Conservation (phyloP, 2,888 invertebrate species). For the Gandaritis pyraliata region DNA sequence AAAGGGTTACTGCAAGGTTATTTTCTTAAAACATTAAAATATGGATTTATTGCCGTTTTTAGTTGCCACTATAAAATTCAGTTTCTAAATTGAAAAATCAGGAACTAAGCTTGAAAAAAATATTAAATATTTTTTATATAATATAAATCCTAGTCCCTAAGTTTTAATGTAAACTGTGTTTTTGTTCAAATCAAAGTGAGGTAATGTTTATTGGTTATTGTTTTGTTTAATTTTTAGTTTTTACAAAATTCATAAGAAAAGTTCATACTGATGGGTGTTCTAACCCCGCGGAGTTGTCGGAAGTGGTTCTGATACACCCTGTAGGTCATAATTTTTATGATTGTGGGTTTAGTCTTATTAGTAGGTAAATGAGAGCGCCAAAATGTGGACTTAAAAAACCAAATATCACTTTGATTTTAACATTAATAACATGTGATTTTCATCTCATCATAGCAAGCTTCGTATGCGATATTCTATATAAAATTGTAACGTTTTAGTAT, state of each 20-base stretch:
- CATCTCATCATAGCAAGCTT: neutral
- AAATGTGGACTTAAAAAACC: neutral
- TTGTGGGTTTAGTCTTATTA: neutral
- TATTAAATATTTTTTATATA: constrained; percentile 32
- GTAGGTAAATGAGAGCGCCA: no score
- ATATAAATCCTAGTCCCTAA: constrained; percentile 33
- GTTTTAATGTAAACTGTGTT: constrained; percentile 5
- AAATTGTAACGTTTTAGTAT: neutral
- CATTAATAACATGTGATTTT: neutral
- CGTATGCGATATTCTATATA: constrained; percentile 1
- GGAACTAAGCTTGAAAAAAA: constrained; percentile 27
- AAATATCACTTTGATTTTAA: constrained; percentile 5
- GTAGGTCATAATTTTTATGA: no score
- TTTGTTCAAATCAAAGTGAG: neutral
- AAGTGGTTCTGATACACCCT: no score
- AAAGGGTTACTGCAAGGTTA: no score
- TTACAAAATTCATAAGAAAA: no score
- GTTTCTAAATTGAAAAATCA: constrained; percentile 29
- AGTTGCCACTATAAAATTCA: neutral
- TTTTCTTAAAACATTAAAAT: no score
- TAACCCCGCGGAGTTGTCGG: no score
- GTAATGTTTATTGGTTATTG: neutral
- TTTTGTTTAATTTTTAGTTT: neutral
- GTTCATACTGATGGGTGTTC: no score
- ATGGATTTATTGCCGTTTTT: no score